These are phyloP conservation scores for Zhengitettix transpicula DNA, from an alignment of 2,888 invertebrate species.

Conservation along the genomic window DNA sequence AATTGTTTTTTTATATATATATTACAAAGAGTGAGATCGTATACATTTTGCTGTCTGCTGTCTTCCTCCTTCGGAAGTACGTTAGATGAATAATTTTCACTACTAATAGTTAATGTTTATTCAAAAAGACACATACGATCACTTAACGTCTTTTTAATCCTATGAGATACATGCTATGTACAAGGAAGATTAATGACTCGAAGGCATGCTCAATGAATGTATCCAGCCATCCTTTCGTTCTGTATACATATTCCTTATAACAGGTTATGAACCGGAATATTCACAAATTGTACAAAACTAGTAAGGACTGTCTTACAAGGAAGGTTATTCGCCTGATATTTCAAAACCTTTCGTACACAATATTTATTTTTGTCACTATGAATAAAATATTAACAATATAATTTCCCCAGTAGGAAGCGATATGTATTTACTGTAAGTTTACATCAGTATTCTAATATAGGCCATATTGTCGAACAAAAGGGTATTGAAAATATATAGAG, in stretches of 20 bases:
- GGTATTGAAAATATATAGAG: neutral
- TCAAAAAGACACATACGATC: neutral
- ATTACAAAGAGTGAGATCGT: conserved; percentile 9
- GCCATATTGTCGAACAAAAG: conserved; percentile 1
- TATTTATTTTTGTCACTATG: neutral
- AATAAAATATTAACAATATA: conserved; percentile 8
- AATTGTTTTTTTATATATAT: conserved; percentile 4
- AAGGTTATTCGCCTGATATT: neutral
- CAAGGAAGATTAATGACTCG: neutral
- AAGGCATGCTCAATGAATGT: neutral
- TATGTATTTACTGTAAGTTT: conserved; percentile 10
- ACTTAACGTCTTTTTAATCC: neutral
- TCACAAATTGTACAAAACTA: conserved; percentile 14
- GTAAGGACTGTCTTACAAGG: conserved; percentile 1
- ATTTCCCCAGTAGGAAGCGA: conserved; percentile 12
- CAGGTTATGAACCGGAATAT: neutral
- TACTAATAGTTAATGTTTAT: neutral
- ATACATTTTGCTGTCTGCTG: conserved; percentile 6
- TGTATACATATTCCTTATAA: neutral
- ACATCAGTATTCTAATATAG: neutral
- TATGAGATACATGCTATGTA: neutral
- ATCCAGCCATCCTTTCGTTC: neutral
- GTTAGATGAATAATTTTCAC: neutral
- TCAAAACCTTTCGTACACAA: neutral
- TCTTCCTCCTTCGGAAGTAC: neutral